A percentile compares a stretch with the other conserved stretches of the same genome.
These are phyloP conservation scores for Enoplolaimus lenunculus DNA, from an alignment of 2,888 invertebrate species.

Conservation along the genomic window DNA sequence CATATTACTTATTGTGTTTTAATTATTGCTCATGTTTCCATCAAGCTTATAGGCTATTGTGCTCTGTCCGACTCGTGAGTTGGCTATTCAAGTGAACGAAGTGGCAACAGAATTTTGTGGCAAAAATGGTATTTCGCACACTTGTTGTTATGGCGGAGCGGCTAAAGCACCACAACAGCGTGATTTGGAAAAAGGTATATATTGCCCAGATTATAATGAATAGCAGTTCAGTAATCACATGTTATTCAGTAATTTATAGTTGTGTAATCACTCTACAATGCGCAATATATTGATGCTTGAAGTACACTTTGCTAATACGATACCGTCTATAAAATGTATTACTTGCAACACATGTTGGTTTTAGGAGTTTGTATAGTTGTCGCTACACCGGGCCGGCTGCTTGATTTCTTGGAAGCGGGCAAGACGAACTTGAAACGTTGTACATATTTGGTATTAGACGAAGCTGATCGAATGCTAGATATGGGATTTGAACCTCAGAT, in stretches of 20 bases:
- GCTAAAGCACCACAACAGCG: slow-evolving; percentile 70
- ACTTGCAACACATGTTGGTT: background rate
- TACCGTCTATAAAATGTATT: too few species aligned
- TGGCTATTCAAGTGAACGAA: slow-evolving; percentile 58
- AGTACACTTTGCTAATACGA: too few species aligned
- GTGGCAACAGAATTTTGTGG: slow-evolving; percentile 82
- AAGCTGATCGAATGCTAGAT: slow-evolving; percentile 58
- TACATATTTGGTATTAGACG: slow-evolving; percentile 54
- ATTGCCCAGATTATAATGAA: too few species aligned
- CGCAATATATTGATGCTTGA: too few species aligned
- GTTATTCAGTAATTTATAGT: too few species aligned
- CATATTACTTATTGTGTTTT: too few species aligned
- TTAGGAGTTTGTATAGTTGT: slow-evolving; percentile 44
- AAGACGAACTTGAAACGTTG: slow-evolving; percentile 54
- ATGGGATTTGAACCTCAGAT: slow-evolving; percentile 51
- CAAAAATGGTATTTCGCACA: slow-evolving; percentile 69
- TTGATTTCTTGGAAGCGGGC: slow-evolving; percentile 44
- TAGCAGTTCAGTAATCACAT: too few species aligned
- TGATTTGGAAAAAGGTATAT: slow-evolving; percentile 45
- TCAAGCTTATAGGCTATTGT: slow-evolving; percentile 31
- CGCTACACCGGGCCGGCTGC: slow-evolving; percentile 48
- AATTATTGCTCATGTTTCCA: too few species aligned
- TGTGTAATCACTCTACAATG: too few species aligned
- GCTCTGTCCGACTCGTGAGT: slow-evolving; percentile 45
- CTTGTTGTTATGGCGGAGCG: slow-evolving; percentile 93